Conservation (phyloP, 2,797 vertebrate genomes). For the Lagocephalus sceleratus region DNA sequence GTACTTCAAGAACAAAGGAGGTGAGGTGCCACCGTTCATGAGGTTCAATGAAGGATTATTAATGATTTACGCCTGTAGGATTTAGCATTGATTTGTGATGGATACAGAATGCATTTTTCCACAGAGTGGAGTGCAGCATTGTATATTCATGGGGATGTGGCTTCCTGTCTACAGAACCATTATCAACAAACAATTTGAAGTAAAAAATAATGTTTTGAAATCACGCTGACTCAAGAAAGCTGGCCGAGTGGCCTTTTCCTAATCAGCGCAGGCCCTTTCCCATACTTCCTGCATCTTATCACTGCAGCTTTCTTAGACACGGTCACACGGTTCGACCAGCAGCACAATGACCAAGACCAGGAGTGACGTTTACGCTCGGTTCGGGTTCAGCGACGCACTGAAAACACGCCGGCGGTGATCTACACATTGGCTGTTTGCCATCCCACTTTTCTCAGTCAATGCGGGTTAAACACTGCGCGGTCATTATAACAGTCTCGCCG, state of each 20-base stretch:
- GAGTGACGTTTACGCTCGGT: slow-evolving; percentile 4
- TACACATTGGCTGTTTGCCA: slow-evolving; percentile 17
- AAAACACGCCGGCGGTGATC: not conserved
- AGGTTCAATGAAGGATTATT: slow-evolving; percentile 25
- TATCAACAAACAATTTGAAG: not conserved
- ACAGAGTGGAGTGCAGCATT: slow-evolving; percentile 4
- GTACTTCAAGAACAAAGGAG: slow-evolving; percentile 97
- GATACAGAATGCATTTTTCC: not conserved
- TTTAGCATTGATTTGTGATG: slow-evolving; percentile 32
- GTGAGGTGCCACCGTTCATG: slow-evolving; percentile 65
- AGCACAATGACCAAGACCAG: slow-evolving; percentile 1
- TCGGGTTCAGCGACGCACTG: not conserved
- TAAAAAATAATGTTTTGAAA: slow-evolving; percentile 18
- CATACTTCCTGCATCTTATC: slow-evolving; percentile 27
- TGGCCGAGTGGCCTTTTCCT: slow-evolving; percentile 3
- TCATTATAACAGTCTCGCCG: slow-evolving; percentile 27
- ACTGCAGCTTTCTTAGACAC: too few species aligned
- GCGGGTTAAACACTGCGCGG: slow-evolving; percentile 31
- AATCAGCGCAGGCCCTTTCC: not conserved
- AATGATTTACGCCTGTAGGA: slow-evolving; percentile 29
- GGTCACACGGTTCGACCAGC: too few species aligned
- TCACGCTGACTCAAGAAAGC: slow-evolving; percentile 1
- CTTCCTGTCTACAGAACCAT: too few species aligned
- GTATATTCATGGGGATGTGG: not conserved
- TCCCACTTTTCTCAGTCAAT: slow-evolving; percentile 37